phyloP scores from a whole-genome alignment of 2,888 invertebrate species.

The Tipula unca region DNA sequence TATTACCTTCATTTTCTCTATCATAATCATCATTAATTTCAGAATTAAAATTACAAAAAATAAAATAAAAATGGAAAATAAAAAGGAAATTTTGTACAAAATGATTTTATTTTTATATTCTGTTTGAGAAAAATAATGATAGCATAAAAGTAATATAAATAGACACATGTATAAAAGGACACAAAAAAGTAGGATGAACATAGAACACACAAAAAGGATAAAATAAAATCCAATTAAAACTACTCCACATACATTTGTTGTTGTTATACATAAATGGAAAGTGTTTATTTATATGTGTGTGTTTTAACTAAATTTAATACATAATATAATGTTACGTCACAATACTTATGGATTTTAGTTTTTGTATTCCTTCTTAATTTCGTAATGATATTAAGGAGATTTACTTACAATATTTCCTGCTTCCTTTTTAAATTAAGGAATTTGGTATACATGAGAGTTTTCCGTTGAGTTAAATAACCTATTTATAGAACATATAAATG shows the following conservation, averaged over 20 bases:
- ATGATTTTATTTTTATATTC: background rate
- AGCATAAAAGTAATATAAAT: background rate
- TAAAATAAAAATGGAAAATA: background rate
- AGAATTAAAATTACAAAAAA: constrained; percentile 3
- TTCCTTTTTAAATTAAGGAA: too few relatives aligned
- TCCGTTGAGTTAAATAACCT: too few relatives aligned
- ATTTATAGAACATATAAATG: too few relatives aligned
- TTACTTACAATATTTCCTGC: too few relatives aligned
- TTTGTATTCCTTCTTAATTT: background rate
- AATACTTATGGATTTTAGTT: background rate
- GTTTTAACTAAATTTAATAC: background rate
- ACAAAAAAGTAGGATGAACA: background rate
- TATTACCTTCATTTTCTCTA: constrained; percentile 14
- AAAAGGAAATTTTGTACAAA: background rate
- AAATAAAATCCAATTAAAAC: constrained; percentile 14
- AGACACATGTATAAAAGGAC: background rate
- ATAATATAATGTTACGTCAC: background rate
- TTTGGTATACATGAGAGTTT: too few relatives aligned
- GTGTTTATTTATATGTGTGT: background rate
- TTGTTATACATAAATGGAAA: background rate
- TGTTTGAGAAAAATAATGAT: constrained; percentile 8
- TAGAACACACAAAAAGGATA: background rate
- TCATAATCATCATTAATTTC: constrained; percentile 14
- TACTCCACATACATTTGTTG: background rate
- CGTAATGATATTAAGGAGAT: background rate